Base-by-base conservation (phyloP, 2,797 vertebrate species). In the Saxicola maurus region DNA sequence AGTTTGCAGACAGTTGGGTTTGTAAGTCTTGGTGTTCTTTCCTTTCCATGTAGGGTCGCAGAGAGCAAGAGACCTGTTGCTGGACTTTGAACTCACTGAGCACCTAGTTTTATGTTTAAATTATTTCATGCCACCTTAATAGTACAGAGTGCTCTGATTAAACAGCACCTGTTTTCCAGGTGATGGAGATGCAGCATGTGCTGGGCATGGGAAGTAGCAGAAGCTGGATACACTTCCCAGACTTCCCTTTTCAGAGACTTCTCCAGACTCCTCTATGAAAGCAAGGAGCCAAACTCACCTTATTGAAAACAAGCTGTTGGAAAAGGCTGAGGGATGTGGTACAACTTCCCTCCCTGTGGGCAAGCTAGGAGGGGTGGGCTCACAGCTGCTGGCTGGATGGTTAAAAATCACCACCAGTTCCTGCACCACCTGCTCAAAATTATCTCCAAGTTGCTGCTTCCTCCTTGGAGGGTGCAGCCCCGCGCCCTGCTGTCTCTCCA, bases 321-420 rank as follows among this genome's bases (percentile, higher is more conserved):
- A 56, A 17, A 43, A 71, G 15, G 13, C 62, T 1, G 23, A 40
- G 15, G 20, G 30, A 20, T 7, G 11, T 21, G 8, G 45, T 15
- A 10, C 13, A 33, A 13, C 40, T 35, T 38, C 55, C 7, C 33
- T 75, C 3, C 1, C 33, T 2, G 0, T 5, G 13, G 24, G 13
- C 0, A 0, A 78, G 42, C 78, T 51, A 11, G 23, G 66, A 55
- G 33, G 16, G 28, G 25, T 48, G 28, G 15, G 28, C n/a, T 51
- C 31, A 9, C 28, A 69, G 67, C n/a, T 67, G 27, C 21, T 0
- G 0, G 28, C 55, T 56, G 51, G 19, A 43, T 23, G 74, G 18
- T 72, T 79, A 69, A 72, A 71, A 82, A 66, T 33, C 51, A n/a
- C 53, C 8, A 9, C 48, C 45, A 8, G 17, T 30, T 84, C 56